Conservation (phyloP, 2,888 invertebrate genomes). For the Drosophila subquinaria region DNA sequence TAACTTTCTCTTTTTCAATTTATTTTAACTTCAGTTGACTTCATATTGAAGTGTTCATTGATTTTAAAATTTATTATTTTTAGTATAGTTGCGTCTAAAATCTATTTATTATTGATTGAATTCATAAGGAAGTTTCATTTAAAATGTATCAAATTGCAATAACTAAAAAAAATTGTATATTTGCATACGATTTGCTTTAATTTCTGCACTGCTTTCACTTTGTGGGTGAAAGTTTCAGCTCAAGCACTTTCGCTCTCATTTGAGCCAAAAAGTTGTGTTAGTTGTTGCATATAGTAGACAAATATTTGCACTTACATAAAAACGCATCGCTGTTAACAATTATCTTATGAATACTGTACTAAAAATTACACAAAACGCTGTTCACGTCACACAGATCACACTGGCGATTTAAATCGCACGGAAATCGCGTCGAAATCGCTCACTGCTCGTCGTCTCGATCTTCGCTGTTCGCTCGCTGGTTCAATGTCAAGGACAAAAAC, state of each 20-base stretch:
- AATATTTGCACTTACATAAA: slow-evolving; percentile 60
- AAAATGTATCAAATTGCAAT: neutral
- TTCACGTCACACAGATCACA: slow-evolving; percentile 34
- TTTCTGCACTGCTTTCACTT: slow-evolving; percentile 67
- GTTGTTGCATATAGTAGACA: neutral
- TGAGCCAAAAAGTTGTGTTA: neutral
- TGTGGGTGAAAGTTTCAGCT: slow-evolving; percentile 65
- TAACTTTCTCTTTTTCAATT: neutral
- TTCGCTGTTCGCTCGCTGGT: slow-evolving; percentile 34
- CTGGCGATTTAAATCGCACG: slow-evolving; percentile 52
- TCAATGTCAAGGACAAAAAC: slow-evolving; percentile 85
- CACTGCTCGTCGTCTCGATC: slow-evolving; percentile 25
- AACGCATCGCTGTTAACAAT: slow-evolving; percentile 45
- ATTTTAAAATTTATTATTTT: neutral
- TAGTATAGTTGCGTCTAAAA: neutral
- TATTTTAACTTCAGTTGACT: neutral
- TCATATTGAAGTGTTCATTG: neutral
- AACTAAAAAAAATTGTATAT: slow-evolving; percentile 29
- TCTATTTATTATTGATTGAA: neutral
- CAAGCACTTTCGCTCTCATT: slow-evolving; percentile 67
- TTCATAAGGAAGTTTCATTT: neutral
- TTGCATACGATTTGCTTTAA: slow-evolving; percentile 56
- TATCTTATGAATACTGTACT: slow-evolving; percentile 17
- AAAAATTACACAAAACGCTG: slow-evolving; percentile 32
- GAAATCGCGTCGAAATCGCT: slow-evolving; percentile 56